Evolutionary conservation across 2,888 invertebrate genomes (phyloP), one percentile per base, ranked within the genome.

Genomic region (Trissolcus brochymenae): DNA sequence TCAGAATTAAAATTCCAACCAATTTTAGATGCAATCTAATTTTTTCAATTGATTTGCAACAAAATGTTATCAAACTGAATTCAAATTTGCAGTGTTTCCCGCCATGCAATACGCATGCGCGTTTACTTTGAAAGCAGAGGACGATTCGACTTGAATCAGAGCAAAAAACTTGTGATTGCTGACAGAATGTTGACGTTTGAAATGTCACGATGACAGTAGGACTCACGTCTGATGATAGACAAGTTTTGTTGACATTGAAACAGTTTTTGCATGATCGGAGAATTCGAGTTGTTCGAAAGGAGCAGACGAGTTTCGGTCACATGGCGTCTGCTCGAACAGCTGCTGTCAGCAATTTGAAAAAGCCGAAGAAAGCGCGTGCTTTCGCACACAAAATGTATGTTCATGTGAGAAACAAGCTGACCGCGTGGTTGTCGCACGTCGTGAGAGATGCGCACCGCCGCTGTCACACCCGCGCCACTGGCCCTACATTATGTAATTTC

Each of bases 251-350:
- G 51, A 51, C 51, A 51, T 19, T 51, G 6, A 9, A 19, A 14
- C 14, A 51, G 1, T 7, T 51, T 46, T 46, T n/a, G 14, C 14
- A 14, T 1, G 2, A n/a, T 14, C 46, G 14, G 4, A 14, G 6
- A 46, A 46, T 35, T 35, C 35, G 2, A n/a, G 16, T 16, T 14
- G 49, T 49, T 21, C 4, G 43, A 21, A 13, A 65, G 65, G 43
- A 54, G 64, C 40, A 54, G 64, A 66, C 65, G 46, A 21, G n/a
- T 29, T 4, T 3, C 4, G 51, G 17, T 29, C 59, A 6, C 21
- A 74, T 62, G 74, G 67, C 74, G 67, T 74, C 74, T 74, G 74
- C 74, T 74, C 61, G 62, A 74, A 62, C 74, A 74, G 74, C 74
- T 74, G 74, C 74, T 61, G 57, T 67, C 67, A 67, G 74, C 67